A percentile compares a stretch with the other conserved stretches of the same genome.
These are phyloP conservation scores for Palythoa caribaeorum DNA, from an alignment of 92 coral and sea anemone species.

Conservation along the genomic window DNA sequence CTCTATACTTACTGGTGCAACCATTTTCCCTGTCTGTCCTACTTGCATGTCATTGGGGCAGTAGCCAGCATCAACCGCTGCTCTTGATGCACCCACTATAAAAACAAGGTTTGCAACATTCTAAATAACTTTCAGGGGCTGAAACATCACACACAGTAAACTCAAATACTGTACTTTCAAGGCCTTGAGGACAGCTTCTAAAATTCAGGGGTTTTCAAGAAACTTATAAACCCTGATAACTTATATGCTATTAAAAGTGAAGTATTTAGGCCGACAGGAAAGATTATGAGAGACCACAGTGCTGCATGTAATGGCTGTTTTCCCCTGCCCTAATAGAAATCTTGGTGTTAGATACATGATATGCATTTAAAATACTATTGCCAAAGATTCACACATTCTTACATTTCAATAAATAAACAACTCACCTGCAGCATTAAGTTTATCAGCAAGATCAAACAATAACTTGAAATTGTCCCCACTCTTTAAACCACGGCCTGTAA, in stretches of 20 bases:
- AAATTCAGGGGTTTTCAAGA: no score
- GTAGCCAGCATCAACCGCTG: slow-evolving; percentile 98
- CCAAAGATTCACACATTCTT: background rate
- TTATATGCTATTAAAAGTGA: no score
- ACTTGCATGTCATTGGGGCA: slow-evolving; percentile 99
- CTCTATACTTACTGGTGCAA: slow-evolving; percentile 81
- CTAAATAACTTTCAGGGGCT: no score
- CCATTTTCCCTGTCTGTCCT: slow-evolving; percentile 99
- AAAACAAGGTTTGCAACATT: background rate
- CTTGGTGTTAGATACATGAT: no score
- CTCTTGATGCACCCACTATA: slow-evolving; percentile 97
- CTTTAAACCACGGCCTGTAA: slow-evolving; percentile 92
- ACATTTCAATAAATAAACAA: background rate
- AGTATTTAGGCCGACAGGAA: no score
- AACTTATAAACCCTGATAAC: no score
- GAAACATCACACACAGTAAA: no score
- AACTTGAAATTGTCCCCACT: slow-evolving; percentile 94
- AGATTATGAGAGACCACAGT: no score
- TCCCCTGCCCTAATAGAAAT: no score
- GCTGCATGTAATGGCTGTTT: no score
- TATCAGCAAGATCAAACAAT: slow-evolving; percentile 93
- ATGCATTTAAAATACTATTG: background rate
- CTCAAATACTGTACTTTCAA: no score
- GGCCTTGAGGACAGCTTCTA: no score
- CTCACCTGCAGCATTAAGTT: slow-evolving; percentile 95